Conservation (phyloP, 2,888 invertebrate genomes). For the Hypomecis atomaria region DNA sequence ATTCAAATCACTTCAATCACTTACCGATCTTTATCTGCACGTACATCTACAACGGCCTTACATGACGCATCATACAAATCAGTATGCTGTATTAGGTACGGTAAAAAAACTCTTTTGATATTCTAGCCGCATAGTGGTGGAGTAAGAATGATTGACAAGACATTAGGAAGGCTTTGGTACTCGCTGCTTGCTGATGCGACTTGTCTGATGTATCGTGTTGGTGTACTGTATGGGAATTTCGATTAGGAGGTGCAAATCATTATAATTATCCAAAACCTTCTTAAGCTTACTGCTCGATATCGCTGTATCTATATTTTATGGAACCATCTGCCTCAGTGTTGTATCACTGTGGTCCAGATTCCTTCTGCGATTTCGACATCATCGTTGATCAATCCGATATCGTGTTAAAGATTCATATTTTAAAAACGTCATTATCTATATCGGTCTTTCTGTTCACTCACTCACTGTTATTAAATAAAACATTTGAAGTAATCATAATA, state of each 20-base stretch:
- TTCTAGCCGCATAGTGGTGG: constrained; percentile 54
- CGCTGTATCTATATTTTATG: no score
- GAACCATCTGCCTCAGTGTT: no score
- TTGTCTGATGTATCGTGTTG: constrained; percentile 65
- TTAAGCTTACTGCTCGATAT: no score
- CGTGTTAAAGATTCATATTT: no score
- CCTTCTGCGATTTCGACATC: no score
- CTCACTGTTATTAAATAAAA: no score
- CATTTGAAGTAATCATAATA: no score
- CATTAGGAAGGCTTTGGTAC: constrained; percentile 70
- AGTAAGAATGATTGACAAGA: constrained; percentile 78
- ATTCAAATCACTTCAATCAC: constrained; percentile 27
- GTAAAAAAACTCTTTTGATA: constrained; percentile 68
- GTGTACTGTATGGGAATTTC: constrained; percentile 62
- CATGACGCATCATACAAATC: constrained; percentile 68
- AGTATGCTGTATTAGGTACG: constrained; percentile 60
- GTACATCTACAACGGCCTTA: constrained; percentile 18
- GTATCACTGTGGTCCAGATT: no score
- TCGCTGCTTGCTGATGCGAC: constrained; percentile 51
- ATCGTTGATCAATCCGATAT: no score
- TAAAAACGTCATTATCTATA: no score
- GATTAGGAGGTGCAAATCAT: constrained; percentile 43
- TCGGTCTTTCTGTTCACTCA: no score
- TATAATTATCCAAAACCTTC: background rate
- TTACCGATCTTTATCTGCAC: constrained; percentile 29